Base-by-base conservation (phyloP, 2,113 vertebrate species). In the Hoplias malabaricus region DNA sequence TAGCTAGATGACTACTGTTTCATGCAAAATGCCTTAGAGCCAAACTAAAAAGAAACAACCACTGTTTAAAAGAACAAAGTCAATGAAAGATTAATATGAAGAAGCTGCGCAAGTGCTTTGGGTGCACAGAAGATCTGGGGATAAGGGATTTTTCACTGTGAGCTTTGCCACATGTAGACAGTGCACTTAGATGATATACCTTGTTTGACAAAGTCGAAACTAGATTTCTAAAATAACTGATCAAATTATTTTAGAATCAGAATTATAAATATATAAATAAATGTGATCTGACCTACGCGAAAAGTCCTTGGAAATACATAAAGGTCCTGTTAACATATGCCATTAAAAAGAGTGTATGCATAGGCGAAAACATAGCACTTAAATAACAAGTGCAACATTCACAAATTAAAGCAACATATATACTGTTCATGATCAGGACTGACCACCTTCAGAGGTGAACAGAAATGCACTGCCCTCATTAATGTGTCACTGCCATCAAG, bases 1-100 rank as follows among this genome's bases (percentile, higher is more conserved):
- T 61, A 48, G 31, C 25, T 50, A 21, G 31, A 29, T 50, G 13
- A 75, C 14, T n/a, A 36, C 16, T 69, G 43, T 69, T 73, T 77
- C 48, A 74, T 29, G 50, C 13, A 76, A 66, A 40, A 74, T 69
- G 76, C 72, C 78, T 75, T 73, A 50, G 5, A 79, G 72, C 69
- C 33, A 69, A 43, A 12, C 40, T 54, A 48, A 69, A 46, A 76
- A 75, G 29, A 69, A 80, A 63, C 31, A 59, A 53, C 53, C 36
- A 57, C 48, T 40, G 48, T 68, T 80, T 57, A 75, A 43, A 71
- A 69, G 27, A 69, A 50, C 53, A 34, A 42, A 78, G 61, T 66
- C 42, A 57, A 43, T 67, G 27, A 73, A 76, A 77, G 42, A 53
- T 67, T 69, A 38, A 82, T 48, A 62, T 62, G 71, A 42, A 48